Evolutionary conservation across 2,113 vertebrate species (phyloP).

Genomic region (Solenodon paradoxus): DNA sequence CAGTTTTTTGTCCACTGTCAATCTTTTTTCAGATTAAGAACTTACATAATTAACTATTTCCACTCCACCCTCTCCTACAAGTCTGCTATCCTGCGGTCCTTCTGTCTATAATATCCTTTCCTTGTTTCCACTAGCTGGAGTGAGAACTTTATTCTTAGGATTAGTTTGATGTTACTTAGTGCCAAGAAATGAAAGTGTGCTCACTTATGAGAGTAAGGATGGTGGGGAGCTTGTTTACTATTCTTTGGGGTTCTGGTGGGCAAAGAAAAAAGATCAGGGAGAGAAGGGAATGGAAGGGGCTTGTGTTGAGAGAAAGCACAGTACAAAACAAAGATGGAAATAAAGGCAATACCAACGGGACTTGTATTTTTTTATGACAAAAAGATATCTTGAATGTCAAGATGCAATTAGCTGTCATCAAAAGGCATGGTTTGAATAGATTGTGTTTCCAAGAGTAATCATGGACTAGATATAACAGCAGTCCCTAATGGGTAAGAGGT

Average conservation of each 20-base stretch:
- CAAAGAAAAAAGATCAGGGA: not conserved
- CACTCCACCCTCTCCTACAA: fast-evolving
- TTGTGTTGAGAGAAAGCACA: not conserved
- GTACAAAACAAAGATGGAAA: not conserved
- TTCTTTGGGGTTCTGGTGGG: too few species aligned
- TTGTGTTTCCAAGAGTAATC: not conserved
- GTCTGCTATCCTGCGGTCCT: not conserved
- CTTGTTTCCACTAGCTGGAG: not conserved
- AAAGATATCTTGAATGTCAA: not conserved
- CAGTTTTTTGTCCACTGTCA: not conserved
- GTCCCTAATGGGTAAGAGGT: not conserved
- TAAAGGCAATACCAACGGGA: not conserved
- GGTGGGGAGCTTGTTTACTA: too few species aligned
- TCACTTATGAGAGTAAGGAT: not conserved
- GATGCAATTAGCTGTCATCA: not conserved
- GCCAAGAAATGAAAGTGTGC: not conserved
- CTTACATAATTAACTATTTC: not conserved
- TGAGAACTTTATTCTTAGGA: fast-evolving
- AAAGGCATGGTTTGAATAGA: not conserved
- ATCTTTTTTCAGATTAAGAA: not conserved
- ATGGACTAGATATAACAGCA: not conserved
- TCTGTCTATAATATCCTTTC: not conserved
- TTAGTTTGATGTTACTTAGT: not conserved
- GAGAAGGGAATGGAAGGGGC: not conserved
- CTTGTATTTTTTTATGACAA: not conserved